phyloP scores from a whole-genome alignment of 1,140 invertebrate species.

The Colletes gigas region DNA sequence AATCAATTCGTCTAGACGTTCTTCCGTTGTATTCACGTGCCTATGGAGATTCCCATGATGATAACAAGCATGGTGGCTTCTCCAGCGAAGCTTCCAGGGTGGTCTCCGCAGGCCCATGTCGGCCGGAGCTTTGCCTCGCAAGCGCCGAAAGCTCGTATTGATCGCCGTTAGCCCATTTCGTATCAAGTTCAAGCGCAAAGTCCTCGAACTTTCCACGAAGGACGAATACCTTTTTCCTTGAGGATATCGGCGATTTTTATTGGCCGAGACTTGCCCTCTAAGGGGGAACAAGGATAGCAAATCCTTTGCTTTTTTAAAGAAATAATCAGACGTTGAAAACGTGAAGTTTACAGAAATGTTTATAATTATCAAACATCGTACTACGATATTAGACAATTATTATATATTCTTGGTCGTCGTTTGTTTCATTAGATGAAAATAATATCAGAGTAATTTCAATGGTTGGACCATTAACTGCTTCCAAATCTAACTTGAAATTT shows the following conservation, averaged over 20 bases:
- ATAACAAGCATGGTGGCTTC: slow-evolving; percentile 43
- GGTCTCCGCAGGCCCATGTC: slow-evolving; percentile 26
- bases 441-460: too few species aligned
- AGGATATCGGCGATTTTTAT: background rate
- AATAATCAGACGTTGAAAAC: background rate
- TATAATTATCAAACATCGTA: too few species aligned
- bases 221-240: slow-evolving; percentile 33
- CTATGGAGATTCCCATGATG: slow-evolving; percentile 64
- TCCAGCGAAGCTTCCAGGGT: slow-evolving; percentile 20
- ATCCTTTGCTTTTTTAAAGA: background rate
- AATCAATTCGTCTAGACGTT: slow-evolving; percentile 70
- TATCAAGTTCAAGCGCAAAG: slow-evolving; percentile 79
- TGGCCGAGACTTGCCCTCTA: background rate
- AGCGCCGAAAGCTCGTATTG: slow-evolving; percentile 78
- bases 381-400: too few species aligned
- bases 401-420: too few species aligned
- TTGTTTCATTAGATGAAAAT: too few species aligned
- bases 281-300: background rate
- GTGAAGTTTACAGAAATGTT: background rate
- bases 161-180: slow-evolving; percentile 76
- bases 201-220: slow-evolving; percentile 47
- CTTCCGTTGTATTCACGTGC: slow-evolving; percentile 37
- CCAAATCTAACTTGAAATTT: too few species aligned
- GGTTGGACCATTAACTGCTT: too few species aligned
- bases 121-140: slow-evolving; percentile 64